phyloP scores from a whole-genome alignment of 2,888 invertebrate genomes.

The Apomyelois bistriatella region DNA sequence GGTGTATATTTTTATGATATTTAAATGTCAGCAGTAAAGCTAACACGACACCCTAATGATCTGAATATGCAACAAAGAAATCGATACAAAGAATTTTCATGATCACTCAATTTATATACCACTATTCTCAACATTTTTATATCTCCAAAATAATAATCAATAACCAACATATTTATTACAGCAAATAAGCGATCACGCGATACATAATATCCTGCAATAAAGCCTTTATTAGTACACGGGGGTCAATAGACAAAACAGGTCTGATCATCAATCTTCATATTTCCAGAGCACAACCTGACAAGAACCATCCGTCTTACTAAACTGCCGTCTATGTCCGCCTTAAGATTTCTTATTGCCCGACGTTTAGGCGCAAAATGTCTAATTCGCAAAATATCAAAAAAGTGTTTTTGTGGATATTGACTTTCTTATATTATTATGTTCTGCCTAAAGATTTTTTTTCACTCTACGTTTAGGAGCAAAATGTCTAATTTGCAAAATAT shows the following conservation, averaged over 20 bases:
- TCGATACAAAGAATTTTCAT: too few species aligned
- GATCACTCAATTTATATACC: too few species aligned
- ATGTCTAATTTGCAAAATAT: too few species aligned
- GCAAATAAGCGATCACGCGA: not conserved
- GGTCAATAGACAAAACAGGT: constrained; percentile 12
- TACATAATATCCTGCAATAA: constrained; percentile 9
- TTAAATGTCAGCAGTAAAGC: too few species aligned
- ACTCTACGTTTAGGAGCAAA: too few species aligned
- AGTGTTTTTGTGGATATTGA: not conserved
- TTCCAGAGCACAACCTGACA: constrained; percentile 11
- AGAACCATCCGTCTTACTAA: constrained; percentile 14
- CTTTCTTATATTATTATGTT: not conserved
- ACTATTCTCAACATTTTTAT: too few species aligned
- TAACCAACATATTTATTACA: not conserved
- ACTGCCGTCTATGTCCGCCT: constrained; percentile 9
- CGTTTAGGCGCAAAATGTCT: not conserved
- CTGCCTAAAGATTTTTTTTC: too few species aligned
- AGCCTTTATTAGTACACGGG: constrained; percentile 11
- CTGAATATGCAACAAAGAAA: too few species aligned
- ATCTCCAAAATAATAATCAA: not conserved
- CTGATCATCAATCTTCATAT: constrained; percentile 14
- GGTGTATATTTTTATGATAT: too few species aligned
- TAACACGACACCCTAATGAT: too few species aligned
- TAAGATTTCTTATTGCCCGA: constrained; percentile 8
- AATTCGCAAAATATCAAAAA: not conserved